Conservation (phyloP, 1,140 invertebrate genomes). For the Drosophila fuyamai region DNA sequence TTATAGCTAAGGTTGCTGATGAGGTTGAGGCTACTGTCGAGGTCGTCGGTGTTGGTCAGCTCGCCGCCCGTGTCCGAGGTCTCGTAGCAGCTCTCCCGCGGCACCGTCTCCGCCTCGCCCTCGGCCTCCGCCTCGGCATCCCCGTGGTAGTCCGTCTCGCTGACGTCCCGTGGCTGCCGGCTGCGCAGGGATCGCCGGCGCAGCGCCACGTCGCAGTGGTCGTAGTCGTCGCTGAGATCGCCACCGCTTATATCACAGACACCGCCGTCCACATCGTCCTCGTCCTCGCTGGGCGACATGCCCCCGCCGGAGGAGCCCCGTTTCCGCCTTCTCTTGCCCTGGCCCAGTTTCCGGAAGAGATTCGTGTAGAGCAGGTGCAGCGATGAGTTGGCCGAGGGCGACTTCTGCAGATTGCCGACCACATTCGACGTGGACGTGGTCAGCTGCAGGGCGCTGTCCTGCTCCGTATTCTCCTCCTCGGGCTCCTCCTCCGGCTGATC, state of each 20-base stretch:
- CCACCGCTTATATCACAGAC: slow-evolving; percentile 83
- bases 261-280: slow-evolving; percentile 73
- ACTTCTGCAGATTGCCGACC: slow-evolving; percentile 63
- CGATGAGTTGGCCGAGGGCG: slow-evolving; percentile 74
- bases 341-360: slow-evolving; percentile 58
- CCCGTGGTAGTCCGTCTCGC: slow-evolving; percentile 77
- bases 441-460: slow-evolving; percentile 67
- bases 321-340: slow-evolving; percentile 50
- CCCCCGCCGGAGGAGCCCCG: slow-evolving; percentile 31
- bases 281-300: slow-evolving; percentile 69
- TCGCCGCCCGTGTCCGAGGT: slow-evolving; percentile 81
- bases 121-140: slow-evolving; percentile 69
- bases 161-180: slow-evolving; percentile 58
- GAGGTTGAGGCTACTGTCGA: slow-evolving; percentile 80
- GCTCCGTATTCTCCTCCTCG: slow-evolving; percentile 63
- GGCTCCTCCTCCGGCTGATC: slow-evolving; percentile 29
- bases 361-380: slow-evolving; percentile 77
- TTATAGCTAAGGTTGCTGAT: slow-evolving; percentile 84
- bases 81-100: slow-evolving; percentile 79
- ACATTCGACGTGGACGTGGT: slow-evolving; percentile 61
- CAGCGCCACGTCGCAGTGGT: slow-evolving; percentile 69
- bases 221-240: slow-evolving; percentile 78
- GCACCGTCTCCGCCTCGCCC: slow-evolving; percentile 70
- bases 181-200: slow-evolving; percentile 40
- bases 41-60: slow-evolving; percentile 77